Base-by-base conservation (phyloP, 2,797 vertebrate genomes). In the Allobates femoralis region DNA sequence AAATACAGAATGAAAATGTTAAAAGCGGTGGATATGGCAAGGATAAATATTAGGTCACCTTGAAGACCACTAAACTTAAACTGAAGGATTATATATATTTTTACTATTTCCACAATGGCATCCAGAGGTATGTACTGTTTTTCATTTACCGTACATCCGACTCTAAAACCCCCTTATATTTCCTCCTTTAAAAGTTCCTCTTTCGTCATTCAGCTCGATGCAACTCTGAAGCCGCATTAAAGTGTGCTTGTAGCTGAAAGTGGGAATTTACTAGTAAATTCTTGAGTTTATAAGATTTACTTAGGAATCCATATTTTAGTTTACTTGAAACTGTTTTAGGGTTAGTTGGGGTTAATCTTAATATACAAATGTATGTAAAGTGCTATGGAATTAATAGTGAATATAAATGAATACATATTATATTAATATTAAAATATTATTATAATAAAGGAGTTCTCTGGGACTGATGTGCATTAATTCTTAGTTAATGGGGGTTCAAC, bases 151-250 rank as follows among this genome's bases (percentile, higher is more conserved):
- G 55, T 58, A 79, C 2, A 58, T 28, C 56, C 58, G 51, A 2
- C 34, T 64, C 23, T 66, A 55, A 67, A 71, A 34, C n/a, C 34
- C 79, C 21, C 2, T 58, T 3, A 55, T 34, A 71, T 85, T 79
- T 79, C 76, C 76, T 79, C 37, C 62, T 73, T 79, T 60, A 21
- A 55, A 79, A 73, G 84, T 85, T 85, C 84, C 84, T 58, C 64
- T 85, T 85, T 85, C 51, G 46, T 58, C 7, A 30, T 16, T 64
- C 16, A 28, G 55, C 55, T 83, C 69, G 75, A 32, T 50, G 51
- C 53, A 56, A 14, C 21, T 41, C 28, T 18, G 34, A 18, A 21
- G 19, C 5, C 11, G 37, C 41, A 28, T 34, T 41, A 56, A 56
- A 79, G 37, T 37, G 19, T 60, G 55, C 30, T 58, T 77, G 8